Conservation (phyloP, 2,797 vertebrate genomes). For the Serranus cabrilla region DNA sequence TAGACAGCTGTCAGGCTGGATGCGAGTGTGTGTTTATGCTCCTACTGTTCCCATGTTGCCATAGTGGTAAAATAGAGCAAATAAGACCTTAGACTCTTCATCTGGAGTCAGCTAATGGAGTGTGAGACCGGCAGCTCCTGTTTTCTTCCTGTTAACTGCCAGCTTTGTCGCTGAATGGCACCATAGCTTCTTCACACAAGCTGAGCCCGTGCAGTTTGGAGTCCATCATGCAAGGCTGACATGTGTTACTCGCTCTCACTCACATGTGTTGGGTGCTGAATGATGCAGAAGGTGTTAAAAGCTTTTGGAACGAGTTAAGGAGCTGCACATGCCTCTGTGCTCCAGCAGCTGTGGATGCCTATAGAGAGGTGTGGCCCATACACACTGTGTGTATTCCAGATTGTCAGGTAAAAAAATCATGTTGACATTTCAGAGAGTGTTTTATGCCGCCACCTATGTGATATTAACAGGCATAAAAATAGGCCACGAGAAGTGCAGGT, state of each 20-base stretch:
- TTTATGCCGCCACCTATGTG: conserved; percentile 21
- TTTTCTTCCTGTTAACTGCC: conserved; percentile 28
- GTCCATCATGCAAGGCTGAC: conserved; percentile 40
- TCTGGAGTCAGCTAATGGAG: conserved; percentile 47
- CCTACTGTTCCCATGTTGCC: conserved; percentile 8
- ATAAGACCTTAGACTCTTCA: conserved; percentile 32
- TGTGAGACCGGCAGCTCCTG: conserved; percentile 40
- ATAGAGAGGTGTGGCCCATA: background rate
- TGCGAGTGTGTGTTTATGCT: conserved; percentile 10
- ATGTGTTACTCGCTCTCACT: conserved; percentile 45
- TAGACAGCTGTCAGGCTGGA: conserved; percentile 34
- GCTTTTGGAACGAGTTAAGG: conserved; percentile 44
- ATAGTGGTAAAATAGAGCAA: conserved; percentile 33
- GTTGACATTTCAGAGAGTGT: conserved; percentile 26
- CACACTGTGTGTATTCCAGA: conserved; percentile 7
- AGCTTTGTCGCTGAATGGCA: conserved; percentile 25
- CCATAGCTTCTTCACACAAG: conserved; percentile 18
- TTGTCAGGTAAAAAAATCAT: conserved; percentile 18
- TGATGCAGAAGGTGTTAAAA: conserved; percentile 63
- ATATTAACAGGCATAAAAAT: conserved; percentile 42
- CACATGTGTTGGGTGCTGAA: conserved; percentile 38
- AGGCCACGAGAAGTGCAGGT: background rate
- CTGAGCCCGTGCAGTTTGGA: conserved; percentile 34
- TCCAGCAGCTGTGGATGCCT: conserved; percentile 16
- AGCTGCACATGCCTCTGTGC: conserved; percentile 4